A percentile compares a stretch with the other conserved stretches of the same genome.
Conservation (phyloP, 2,888 invertebrate genomes). For the Mesochorus sp. region DNA sequence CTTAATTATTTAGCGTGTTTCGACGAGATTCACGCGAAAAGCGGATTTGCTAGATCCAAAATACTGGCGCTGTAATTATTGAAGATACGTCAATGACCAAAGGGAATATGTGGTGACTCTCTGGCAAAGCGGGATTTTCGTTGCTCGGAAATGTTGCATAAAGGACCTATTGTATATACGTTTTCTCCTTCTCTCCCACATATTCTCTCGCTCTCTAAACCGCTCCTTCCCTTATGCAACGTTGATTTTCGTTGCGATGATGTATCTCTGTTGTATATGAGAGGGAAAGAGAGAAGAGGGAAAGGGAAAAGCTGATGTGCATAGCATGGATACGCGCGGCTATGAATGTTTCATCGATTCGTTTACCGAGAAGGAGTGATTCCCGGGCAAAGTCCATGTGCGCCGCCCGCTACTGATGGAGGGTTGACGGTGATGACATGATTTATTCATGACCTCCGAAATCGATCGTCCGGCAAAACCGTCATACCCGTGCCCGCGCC, state of each 20-base stretch:
- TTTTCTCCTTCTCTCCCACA: conserved; percentile 12
- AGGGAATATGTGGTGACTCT: conserved; percentile 33
- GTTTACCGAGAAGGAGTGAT: conserved; percentile 66
- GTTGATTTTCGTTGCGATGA: conserved; percentile 53
- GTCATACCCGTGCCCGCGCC: conserved; percentile 41
- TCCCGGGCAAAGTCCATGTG: conserved; percentile 62
- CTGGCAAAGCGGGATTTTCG: conserved; percentile 23
- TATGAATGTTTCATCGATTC: conserved; percentile 68
- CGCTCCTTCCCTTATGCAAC: background rate
- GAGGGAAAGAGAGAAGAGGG: background rate
- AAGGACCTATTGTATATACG: background rate
- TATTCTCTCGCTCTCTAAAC: conserved; percentile 13
- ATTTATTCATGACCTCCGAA: conserved; percentile 66
- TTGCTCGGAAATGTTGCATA: conserved; percentile 6
- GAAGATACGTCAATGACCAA: conserved; percentile 38
- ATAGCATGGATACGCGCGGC: conserved; percentile 49
- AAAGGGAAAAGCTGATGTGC: conserved; percentile 42
- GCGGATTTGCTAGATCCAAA: background rate
- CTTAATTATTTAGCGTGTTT: background rate
- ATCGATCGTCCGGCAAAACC: conserved; percentile 63
- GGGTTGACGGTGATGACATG: conserved; percentile 68
- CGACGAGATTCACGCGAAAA: background rate
- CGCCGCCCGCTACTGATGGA: conserved; percentile 61
- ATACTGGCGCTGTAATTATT: conserved; percentile 2
- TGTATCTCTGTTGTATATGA: conserved; percentile 23